Percentiles rank a stretch among this genome's conserved stretches.
These are phyloP conservation scores for Diarsia brunnea DNA, from an alignment of 2,888 invertebrate genomes.

Conservation along the genomic window DNA sequence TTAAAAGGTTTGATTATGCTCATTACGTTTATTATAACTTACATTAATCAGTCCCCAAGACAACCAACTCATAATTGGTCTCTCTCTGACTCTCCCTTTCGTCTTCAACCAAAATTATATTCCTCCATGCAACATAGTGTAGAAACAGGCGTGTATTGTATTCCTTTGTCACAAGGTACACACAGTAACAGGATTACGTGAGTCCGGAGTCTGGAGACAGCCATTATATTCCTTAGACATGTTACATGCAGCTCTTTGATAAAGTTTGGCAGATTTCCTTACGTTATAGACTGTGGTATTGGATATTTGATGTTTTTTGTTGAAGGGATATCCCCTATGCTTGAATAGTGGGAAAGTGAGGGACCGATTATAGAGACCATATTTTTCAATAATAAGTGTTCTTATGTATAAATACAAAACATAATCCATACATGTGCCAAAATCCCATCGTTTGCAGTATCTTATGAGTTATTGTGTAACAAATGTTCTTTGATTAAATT, in stretches of 20 bases:
- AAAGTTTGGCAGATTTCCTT: not conserved
- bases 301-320: not conserved
- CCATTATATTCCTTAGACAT: not conserved
- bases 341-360: not conserved
- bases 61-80: not conserved
- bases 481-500: not conserved
- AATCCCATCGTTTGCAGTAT: not conserved
- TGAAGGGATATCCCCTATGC: not conserved
- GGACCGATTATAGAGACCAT: no score
- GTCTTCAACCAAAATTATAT: not conserved
- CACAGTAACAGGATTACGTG: not conserved
- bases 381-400: not conserved
- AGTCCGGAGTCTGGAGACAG: conserved; percentile 3
- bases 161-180: conserved; percentile 31
- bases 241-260: conserved; percentile 8
- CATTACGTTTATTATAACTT: not conserved
- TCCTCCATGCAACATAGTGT: not conserved
- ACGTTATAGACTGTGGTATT: not conserved
- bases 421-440: no score
- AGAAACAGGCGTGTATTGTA: not conserved
- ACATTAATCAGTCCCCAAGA: not conserved
- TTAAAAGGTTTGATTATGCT: not conserved
- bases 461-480: not conserved
- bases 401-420: not conserved
- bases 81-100: not conserved